Base-by-base conservation (phyloP, 2,113 vertebrate genomes). In the Thunnus thynnus region DNA sequence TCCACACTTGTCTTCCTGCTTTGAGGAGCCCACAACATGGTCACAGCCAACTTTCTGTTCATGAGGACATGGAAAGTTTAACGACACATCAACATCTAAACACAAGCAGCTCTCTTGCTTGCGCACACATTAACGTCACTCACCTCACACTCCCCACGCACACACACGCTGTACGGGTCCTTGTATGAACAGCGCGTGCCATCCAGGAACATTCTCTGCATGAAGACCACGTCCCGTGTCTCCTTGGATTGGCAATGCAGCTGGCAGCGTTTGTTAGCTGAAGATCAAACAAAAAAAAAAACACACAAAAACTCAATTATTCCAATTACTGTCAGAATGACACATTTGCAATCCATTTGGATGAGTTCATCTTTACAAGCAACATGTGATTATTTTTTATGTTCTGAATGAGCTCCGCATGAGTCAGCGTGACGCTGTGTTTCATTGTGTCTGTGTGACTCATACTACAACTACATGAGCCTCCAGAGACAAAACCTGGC, bases 141-240 rank as follows among this genome's bases (percentile, higher is more conserved):
- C 72, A 99, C 98, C 94, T 96, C 94, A 88, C 98, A 99, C 72
- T 97, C 96, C 0, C 97, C 98, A 0, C 95, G 93, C 89, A 99
- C 97, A 0, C 98, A 99, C 91, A 99, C 94, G 78, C 97, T 99
- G 94, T 99, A 96, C 13, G 96, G 93, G 0, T 99, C 97, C 90
- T 97, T 99, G 93, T 99, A 99, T 46, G 98, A 99, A 91, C 98
- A 99, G 86, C 95, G 97, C 0, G 97, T 99, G 65, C 98, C 98
- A 0, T 98, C 97, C 0, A 97, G 96, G 0, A 96, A 97, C 93
- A 95, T 94, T 61, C 95, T 95, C 69, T 98, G 96, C 96, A 98
- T 98, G 80, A 97, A 96, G 17, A 97, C 96, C 78, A 97, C 95
- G 13, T 97, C 96, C 18, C 94, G 92, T 0, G 95, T 97, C 86